Base-by-base conservation (phyloP, 2,888 invertebrate genomes). In the Arrhopalites spinosus region DNA sequence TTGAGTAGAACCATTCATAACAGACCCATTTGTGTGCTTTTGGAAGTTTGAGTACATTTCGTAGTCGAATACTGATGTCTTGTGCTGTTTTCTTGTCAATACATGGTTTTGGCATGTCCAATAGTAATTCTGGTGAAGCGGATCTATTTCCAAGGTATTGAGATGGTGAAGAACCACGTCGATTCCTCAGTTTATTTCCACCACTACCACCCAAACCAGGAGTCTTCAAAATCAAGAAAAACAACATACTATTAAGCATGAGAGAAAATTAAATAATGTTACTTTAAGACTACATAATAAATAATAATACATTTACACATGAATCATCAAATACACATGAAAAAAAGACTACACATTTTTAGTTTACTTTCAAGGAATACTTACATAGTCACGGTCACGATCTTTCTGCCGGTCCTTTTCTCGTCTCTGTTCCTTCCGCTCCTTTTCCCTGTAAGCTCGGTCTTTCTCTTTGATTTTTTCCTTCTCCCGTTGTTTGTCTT, bases 11-110 rank as follows among this genome's bases (percentile, higher is more conserved):
- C 92, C 97, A 99, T 86, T 99, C 99, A 86, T 96, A 98, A 86
- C 96, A 98, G 11, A 98, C 98, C 96, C 98, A 98, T 87, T 96
- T 96, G 85, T 98, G 97, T 3, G 98, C 98, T 87, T 98, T 98
- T 0, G 99, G 98, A 80, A 99, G 87, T 87, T 98, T 98, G 3
- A 99, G 88, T 43, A 99, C 89, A 87, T 99, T 99, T 80, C 95
- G 88, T 77, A 96, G 87, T 80, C 95, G 88, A 87, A 94, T 90
- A 1, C 96, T 96, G 83, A 96, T 94, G 83, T 92, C 90, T 84
- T 97, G 96, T 0, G 96, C 95, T 81, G 93, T 90, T 85, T 92
- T 93, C 77, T 93, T 90, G 85, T 96, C 95, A 23, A 92, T 91
- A 23, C 91, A 88, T 45, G 81, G 81, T 75, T 70, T 78, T 56